Evolutionary conservation across 2,888 invertebrate genomes (phyloP).

Genomic region (Leptopterna dolabrata): DNA sequence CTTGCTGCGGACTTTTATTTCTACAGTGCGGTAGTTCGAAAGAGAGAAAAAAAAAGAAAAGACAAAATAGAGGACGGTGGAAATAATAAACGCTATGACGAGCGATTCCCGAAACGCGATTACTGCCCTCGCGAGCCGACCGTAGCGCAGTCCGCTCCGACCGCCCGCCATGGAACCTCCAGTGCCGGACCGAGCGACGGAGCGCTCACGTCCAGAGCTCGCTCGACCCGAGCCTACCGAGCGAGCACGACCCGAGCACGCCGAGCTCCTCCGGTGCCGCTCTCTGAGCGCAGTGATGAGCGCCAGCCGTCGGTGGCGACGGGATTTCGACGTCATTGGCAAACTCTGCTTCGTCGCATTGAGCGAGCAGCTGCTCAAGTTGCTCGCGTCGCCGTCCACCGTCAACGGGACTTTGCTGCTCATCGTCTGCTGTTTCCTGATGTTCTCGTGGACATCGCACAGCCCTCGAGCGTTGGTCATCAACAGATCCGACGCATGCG

Average conservation of each 20-base stretch:
- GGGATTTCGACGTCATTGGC: neutral
- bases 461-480: neutral
- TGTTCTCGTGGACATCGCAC: neutral
- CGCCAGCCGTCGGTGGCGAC: neutral
- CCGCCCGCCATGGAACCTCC: neutral
- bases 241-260: neutral
- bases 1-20: neutral
- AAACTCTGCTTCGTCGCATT: neutral
- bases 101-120: neutral
- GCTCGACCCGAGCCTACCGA: neutral
- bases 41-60: neutral
- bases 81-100: neutral
- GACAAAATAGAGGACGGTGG: no score
- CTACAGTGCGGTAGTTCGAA: neutral
- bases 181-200: neutral
- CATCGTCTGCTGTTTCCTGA: neutral
- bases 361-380: neutral
- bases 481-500: neutral
- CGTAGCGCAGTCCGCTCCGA: neutral
- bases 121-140: neutral
- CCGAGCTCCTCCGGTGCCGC: neutral
- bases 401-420: conserved; percentile 18
- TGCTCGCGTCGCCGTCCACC: conserved; percentile 20
- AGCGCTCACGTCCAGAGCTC: no score
- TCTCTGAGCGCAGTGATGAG: conserved; percentile 6